These are phyloP conservation scores for Danionella cerebrum DNA, from an alignment of 2,113 vertebrate genomes.

Conservation along the genomic window DNA sequence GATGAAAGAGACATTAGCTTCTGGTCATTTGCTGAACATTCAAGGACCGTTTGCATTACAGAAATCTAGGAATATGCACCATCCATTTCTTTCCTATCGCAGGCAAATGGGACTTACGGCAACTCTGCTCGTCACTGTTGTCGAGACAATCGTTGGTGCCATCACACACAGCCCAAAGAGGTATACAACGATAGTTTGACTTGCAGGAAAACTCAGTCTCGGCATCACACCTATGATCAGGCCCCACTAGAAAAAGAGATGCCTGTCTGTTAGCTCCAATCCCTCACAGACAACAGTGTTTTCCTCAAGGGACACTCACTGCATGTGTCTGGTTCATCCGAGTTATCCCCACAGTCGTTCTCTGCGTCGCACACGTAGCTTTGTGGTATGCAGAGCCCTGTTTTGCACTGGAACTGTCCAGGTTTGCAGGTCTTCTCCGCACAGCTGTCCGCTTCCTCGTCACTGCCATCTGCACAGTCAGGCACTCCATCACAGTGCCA, in stretches of 20 bases:
- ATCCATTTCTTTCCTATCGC: too few species aligned
- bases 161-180: slow-evolving; percentile 82
- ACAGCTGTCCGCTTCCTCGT: slow-evolving; percentile 56
- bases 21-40: too few species aligned
- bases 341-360: slow-evolving; percentile 90
- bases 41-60: too few species aligned
- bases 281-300: neutral
- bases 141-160: slow-evolving; percentile 88
- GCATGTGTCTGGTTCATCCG: slow-evolving; percentile 89
- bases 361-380: slow-evolving; percentile 93
- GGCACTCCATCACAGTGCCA: slow-evolving; percentile 59
- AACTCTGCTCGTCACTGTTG: slow-evolving; percentile 89
- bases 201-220: slow-evolving; percentile 86
- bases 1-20: too few species aligned
- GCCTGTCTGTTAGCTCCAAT: neutral
- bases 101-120: slow-evolving; percentile 78
- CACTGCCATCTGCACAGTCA: slow-evolving; percentile 59
- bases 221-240: slow-evolving; percentile 85
- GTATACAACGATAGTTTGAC: slow-evolving; percentile 92
- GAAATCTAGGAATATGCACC: too few species aligned
- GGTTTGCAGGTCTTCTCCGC: slow-evolving; percentile 65
- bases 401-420: slow-evolving; percentile 93
- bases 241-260: slow-evolving; percentile 71
- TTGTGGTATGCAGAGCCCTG: slow-evolving; percentile 85
- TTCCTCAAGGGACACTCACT: slow-evolving; percentile 65